phyloP scores from a whole-genome alignment of 2,888 invertebrate species.

The Drosophila borborema region DNA sequence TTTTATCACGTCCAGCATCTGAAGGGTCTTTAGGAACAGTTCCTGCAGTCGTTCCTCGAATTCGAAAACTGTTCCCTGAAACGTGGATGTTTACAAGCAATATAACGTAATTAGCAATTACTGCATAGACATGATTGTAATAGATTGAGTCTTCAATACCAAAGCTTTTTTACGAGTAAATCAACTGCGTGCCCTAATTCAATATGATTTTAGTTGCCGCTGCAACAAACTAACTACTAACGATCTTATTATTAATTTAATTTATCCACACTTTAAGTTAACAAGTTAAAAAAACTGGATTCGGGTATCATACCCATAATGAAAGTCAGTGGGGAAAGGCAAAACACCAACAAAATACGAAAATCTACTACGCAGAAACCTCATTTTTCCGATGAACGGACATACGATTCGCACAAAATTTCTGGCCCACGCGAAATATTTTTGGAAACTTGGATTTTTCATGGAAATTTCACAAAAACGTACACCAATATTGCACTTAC shows the following conservation, averaged over 20 bases:
- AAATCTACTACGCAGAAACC: conserved; percentile 37
- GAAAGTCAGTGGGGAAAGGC: conserved; percentile 58
- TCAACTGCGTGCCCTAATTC: not conserved
- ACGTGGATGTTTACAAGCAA: conserved; percentile 88
- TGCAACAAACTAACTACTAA: conserved; percentile 7
- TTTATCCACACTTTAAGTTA: conserved; percentile 46
- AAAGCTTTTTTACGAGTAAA: not conserved
- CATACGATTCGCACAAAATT: conserved; percentile 8
- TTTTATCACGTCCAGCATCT: not conserved
- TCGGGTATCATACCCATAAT: conserved; percentile 55
- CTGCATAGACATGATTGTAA: not conserved
- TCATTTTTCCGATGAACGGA: conserved; percentile 13
- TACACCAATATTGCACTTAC: conserved; percentile 26
- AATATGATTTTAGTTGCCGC: not conserved
- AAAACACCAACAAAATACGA: conserved; percentile 39
- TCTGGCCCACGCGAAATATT: conserved; percentile 51
- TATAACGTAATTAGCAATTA: conserved; percentile 40
- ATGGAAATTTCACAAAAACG: conserved; percentile 42
- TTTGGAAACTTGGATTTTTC: conserved; percentile 58
- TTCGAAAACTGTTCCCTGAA: conserved; percentile 89
- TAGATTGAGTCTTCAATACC: not conserved
- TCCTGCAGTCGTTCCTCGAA: conserved; percentile 11
- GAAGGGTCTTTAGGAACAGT: not conserved
- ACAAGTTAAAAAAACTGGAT: conserved; percentile 41
- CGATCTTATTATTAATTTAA: conserved; percentile 20